A percentile compares a stretch with the other conserved stretches of the same genome.
These are phyloP conservation scores for Lysiphlebus fabarum DNA, from an alignment of 1,140 invertebrate genomes.

Conservation along the genomic window DNA sequence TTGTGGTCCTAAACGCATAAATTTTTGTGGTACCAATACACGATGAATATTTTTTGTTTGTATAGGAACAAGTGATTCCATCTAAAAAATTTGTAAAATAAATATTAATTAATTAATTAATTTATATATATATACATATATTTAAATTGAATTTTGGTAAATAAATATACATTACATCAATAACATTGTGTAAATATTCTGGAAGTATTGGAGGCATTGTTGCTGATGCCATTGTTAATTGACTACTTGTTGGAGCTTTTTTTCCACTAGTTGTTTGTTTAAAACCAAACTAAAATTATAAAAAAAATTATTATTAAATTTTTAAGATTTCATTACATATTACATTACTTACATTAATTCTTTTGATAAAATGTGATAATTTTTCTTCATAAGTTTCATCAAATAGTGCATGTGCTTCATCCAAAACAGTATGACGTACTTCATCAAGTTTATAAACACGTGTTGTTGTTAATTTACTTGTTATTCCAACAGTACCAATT, in stretches of 20 bases:
- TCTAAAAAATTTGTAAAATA: conserved; percentile 38
- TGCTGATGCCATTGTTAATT: conserved; percentile 78
- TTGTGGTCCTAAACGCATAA: conserved; percentile 67
- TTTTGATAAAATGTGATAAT: conserved; percentile 65
- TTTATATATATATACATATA: too few relatives aligned
- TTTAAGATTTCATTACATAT: too few relatives aligned
- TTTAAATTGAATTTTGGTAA: too few relatives aligned
- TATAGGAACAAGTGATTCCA: conserved; percentile 62
- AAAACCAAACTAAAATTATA: conserved; percentile 51
- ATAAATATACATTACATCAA: conserved; percentile 57
- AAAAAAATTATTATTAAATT: too few relatives aligned
- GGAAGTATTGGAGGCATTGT: conserved; percentile 76
- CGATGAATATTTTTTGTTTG: conserved; percentile 71
- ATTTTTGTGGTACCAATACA: conserved; percentile 80
- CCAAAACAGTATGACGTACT: conserved; percentile 76
- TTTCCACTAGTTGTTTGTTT: conserved; percentile 35
- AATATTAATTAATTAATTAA: too few relatives aligned
- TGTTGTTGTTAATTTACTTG: conserved; percentile 72
- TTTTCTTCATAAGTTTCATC: conserved; percentile 83
- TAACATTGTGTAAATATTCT: conserved; percentile 62
- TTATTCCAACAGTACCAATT: conserved; percentile 72
- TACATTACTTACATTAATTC: conserved; percentile 71
- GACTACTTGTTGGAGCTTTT: conserved; percentile 56
- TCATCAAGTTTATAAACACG: conserved; percentile 65
- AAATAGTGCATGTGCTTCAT: conserved; percentile 90